Evolutionary conservation across 2,888 invertebrate genomes (phyloP).

Genomic region (Mellilla xanthometata): DNA sequence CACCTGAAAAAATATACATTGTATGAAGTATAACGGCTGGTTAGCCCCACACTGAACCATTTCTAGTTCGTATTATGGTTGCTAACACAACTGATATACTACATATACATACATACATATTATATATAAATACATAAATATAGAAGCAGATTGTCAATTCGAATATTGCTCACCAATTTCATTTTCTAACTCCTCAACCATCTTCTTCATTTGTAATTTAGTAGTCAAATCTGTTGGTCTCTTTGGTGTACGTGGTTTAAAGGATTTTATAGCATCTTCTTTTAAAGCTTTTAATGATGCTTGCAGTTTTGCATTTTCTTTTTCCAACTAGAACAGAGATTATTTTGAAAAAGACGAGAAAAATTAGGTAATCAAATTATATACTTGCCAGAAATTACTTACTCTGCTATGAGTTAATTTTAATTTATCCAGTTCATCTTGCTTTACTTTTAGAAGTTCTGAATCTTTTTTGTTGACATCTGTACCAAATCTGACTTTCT

Average conservation of each 20-base stretch:
- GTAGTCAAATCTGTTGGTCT: conserved; percentile 88
- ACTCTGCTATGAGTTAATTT: conserved; percentile 78
- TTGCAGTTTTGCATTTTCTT: conserved; percentile 85
- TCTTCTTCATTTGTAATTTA: conserved; percentile 89
- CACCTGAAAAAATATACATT: conserved; percentile 59
- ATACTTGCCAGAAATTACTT: conserved; percentile 20
- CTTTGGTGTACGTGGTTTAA: conserved; percentile 87
- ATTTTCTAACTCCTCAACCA: conserved; percentile 93
- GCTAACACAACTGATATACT: too few species aligned
- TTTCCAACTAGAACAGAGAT: conserved; percentile 72
- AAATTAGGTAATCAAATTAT: neutral
- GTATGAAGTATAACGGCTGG: neutral
- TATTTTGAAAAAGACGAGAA: neutral
- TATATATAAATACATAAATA: neutral
- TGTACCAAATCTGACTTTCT: conserved; percentile 73
- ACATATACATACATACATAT: too few species aligned
- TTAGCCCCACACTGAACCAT: too few species aligned
- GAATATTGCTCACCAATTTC: conserved; percentile 88
- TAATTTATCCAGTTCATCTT: conserved; percentile 80
- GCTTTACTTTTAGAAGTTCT: conserved; percentile 66
- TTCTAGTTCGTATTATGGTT: too few species aligned
- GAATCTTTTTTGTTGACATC: conserved; percentile 67
- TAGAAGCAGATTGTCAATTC: neutral
- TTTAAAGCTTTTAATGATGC: conserved; percentile 85
- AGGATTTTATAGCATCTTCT: conserved; percentile 84